Conservation (phyloP, 2,797 vertebrate species). For the Mastacembelus armatus region DNA sequence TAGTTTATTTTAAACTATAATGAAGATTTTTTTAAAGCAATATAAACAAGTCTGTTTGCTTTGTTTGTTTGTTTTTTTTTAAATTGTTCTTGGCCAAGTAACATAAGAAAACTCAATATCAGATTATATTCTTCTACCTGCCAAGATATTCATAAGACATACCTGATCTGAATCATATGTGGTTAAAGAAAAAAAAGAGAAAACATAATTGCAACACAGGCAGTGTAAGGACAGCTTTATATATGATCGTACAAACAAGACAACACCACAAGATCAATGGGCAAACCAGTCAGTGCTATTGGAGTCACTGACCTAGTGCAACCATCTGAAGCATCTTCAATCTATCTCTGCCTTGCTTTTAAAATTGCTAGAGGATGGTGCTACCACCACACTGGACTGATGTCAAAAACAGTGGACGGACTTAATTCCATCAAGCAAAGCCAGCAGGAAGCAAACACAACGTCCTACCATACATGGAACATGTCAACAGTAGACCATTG, state of each 20-base stretch:
- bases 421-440: slow-evolving; percentile 63
- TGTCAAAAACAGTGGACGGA: slow-evolving; percentile 65
- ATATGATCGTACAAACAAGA: neutral
- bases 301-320: slow-evolving; percentile 47
- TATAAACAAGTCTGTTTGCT: slow-evolving; percentile 8
- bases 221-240: neutral
- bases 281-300: slow-evolving; percentile 12
- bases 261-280: neutral
- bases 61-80: neutral
- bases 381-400: slow-evolving; percentile 40
- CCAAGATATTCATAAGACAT: neutral
- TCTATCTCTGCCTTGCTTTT: slow-evolving; percentile 45
- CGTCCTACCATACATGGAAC: slow-evolving; percentile 55
- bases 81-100: neutral
- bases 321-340: slow-evolving; percentile 22
- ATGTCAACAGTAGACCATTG: slow-evolving; percentile 24
- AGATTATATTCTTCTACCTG: neutral
- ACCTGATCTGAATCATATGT: neutral
- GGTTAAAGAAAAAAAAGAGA: neutral
- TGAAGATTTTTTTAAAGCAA: slow-evolving; percentile 14
- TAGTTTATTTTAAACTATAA: slow-evolving; percentile 22
- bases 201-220: too few species aligned
- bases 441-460: slow-evolving; percentile 38
- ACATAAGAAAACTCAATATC: slow-evolving; percentile 1
- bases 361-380: slow-evolving; percentile 58